Evolutionary conservation across 1,140 invertebrate species (phyloP).

Genomic region (Drosophila varians): DNA sequence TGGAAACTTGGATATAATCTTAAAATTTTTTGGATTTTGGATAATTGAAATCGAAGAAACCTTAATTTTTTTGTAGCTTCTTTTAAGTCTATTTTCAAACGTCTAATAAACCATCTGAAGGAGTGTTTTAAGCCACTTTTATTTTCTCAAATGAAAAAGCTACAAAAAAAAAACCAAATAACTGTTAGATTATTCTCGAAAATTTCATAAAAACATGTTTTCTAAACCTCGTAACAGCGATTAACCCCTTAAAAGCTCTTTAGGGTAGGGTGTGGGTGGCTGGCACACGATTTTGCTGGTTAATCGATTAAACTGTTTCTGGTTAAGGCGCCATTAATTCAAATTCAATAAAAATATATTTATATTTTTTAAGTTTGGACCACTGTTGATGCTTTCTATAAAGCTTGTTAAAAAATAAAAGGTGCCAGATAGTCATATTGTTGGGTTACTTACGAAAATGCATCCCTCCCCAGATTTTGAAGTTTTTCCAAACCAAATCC

Average conservation of each 20-base stretch:
- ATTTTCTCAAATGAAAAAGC: too few relatives aligned
- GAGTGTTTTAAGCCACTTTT: too few relatives aligned
- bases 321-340: slow-evolving; percentile 11
- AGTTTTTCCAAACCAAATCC: background rate
- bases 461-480: background rate
- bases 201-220: too few relatives aligned
- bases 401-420: slow-evolving; percentile 4
- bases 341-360: background rate
- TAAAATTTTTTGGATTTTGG: too few relatives aligned
- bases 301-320: slow-evolving; percentile 5
- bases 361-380: background rate
- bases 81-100: too few relatives aligned
- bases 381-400: slow-evolving; percentile 8
- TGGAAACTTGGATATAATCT: too few relatives aligned
- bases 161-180: too few relatives aligned
- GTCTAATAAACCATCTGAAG: too few relatives aligned
- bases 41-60: too few relatives aligned
- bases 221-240: too few relatives aligned
- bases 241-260: background rate
- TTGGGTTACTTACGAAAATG: background rate
- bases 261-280: background rate
- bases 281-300: background rate
- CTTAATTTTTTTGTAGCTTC: too few relatives aligned
- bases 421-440: slow-evolving; percentile 8
- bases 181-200: too few relatives aligned